Base-by-base conservation (phyloP, 1,140 invertebrate genomes). In the Acromyrmex echinatior region DNA sequence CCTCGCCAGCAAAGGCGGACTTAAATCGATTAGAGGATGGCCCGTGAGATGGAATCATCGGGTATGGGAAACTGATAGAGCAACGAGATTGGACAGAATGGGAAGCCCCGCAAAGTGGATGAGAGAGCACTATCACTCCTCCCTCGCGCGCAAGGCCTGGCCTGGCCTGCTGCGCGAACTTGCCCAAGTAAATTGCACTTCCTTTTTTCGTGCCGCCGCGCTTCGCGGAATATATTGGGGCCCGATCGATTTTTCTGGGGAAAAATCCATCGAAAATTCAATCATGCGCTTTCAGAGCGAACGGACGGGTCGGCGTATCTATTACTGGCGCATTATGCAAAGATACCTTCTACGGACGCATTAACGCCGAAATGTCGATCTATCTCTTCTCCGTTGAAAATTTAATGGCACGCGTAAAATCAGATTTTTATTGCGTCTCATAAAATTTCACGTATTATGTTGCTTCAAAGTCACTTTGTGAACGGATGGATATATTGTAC, bases 11-110 rank as follows among this genome's bases (percentile, higher is more conserved):
- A 89, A 90, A 90, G 89, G 87, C 88, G 79, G 89, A 91, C 89
- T 91, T 90, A 91, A 92, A 92, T 93, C 92, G 93, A 94, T 94
- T 93, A 94, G 81, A 91, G 91, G 81, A 92, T 86, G 86, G 82
- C 73, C 65, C 80, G 86, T 90, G 87, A 91, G 90, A 91, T 87
- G 76, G 62, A 86, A 91, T 91, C 80, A 84, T 84, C 87, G 85
- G 86, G 78, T 92, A 91, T 91, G 90, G 90, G 88, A 89, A 92
- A 92, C 91, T 91, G 92, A 93, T 92, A 90, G 86, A 93, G 86
- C 89, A 89, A 74, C 87, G 91, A 91, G 91, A 93, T 93, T 92
- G 90, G 89, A 92, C 91, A 93, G 88, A 93, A 93, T 89, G 87
- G 88, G 92, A 93, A 94, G 88, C 92, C 92, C 45, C 92, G 91